A percentile compares a stretch with the other conserved stretches of the same genome.
phyloP scores from a whole-genome alignment of 1,140 invertebrate species.

The Sarcophaga peregrina region DNA sequence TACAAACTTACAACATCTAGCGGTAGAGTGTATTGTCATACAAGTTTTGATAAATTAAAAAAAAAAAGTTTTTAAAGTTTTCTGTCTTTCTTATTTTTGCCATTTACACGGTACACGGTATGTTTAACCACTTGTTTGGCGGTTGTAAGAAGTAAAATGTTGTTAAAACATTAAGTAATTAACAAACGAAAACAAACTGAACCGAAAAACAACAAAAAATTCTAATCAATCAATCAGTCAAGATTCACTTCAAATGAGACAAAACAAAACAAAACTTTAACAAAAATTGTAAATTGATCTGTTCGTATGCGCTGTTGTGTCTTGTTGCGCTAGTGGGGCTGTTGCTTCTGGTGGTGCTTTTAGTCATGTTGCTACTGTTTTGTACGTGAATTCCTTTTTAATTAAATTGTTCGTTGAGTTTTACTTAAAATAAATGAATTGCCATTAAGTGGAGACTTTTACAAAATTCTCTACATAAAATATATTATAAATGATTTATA shows the following conservation, averaged over 20 bases:
- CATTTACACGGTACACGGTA: no score
- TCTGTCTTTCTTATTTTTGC: no score
- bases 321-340: background rate
- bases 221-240: constrained; percentile 66
- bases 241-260: constrained; percentile 5
- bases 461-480: background rate
- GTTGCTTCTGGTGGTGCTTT: constrained; percentile 7
- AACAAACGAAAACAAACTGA: constrained; percentile 48
- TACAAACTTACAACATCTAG: no score
- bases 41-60: no score
- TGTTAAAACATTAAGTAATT: constrained; percentile 61
- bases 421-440: constrained; percentile 1
- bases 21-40: no score
- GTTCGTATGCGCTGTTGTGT: background rate
- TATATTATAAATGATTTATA: no score
- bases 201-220: constrained; percentile 46
- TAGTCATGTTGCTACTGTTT: background rate
- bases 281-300: background rate
- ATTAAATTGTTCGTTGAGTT: background rate
- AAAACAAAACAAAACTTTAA: background rate
- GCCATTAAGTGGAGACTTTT: constrained; percentile 8
- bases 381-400: background rate
- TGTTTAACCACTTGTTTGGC: background rate
- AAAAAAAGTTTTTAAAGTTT: no score
- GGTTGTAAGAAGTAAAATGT: background rate